Evolutionary conservation across 2,113 vertebrate species (phyloP), one percentile per base, ranked within the genome.

Genomic region (Carettochelys insculpta): DNA sequence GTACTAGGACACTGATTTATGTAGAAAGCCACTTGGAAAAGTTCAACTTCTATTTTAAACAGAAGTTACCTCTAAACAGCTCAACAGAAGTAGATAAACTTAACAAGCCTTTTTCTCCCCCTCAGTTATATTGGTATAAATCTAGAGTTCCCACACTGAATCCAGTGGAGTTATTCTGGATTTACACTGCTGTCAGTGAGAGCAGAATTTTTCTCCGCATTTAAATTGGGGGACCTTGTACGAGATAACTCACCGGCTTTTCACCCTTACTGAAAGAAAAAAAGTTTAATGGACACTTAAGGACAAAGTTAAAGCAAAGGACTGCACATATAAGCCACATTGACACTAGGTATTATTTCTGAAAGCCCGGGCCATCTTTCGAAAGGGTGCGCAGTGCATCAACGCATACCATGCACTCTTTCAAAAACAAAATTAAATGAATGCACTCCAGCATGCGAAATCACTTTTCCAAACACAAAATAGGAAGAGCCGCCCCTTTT

Each of bases 41-140:
- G n/a, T 87, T 91, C 5, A 31, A 45, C 27, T 89, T 77, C 11
- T 80, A 81, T 95, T 96, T 95, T 53, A 27, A 86, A 87, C 86
- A 90, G 75, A 86, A 83, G 25, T 87, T 89, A 65, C 47, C 20
- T 77, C 31, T 53, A 88, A 86, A 86, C 22, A 95, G 54, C 3
- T 3, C 73, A 95, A 77, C n/a, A 82, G 17, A 56, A 41, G 43
- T 76, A 17, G 31, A 88, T 50, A 90, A 16, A 2, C 56, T 3
- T 24, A 87, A 77, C 41, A 25, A 85, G 51, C 54, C 5, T 79
- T 83, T 82, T 90, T 91, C n/a, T n/a, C 93, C 3, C 73, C 84
- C 2, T 2, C 58, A n/a, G 2, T 19, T 58, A 1, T 53, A 25
- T 13, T 38, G 75, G 65, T 54, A 50, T 38, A 88, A 91, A 77